Evolutionary conservation across 2,113 vertebrate species (phyloP).

Genomic region (Campylorhamphus procurvoides): DNA sequence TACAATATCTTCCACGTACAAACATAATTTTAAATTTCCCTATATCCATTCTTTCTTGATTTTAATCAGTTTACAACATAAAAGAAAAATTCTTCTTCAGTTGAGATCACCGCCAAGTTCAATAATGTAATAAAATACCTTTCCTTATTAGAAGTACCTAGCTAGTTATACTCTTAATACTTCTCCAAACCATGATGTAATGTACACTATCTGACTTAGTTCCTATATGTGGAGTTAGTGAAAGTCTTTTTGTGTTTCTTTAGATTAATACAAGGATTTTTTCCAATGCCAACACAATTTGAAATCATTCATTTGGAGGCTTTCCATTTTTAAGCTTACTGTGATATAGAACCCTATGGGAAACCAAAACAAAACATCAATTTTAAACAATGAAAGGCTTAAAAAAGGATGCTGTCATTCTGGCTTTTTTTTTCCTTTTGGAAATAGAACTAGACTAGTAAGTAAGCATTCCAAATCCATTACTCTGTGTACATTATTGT

Average conservation of each 20-base stretch:
- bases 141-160: slow-evolving; percentile 79
- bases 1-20: slow-evolving; percentile 50
- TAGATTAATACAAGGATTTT: slow-evolving; percentile 75
- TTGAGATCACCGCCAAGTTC: slow-evolving; percentile 72
- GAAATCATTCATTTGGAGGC: slow-evolving; percentile 61
- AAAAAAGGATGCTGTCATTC: slow-evolving; percentile 71
- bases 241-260: slow-evolving; percentile 80
- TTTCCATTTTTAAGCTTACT: slow-evolving; percentile 71
- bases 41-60: slow-evolving; percentile 25
- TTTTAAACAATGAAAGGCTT: slow-evolving; percentile 69
- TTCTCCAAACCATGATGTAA: slow-evolving; percentile 77
- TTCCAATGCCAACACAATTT: slow-evolving; percentile 70
- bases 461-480: slow-evolving; percentile 75
- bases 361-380: slow-evolving; percentile 71
- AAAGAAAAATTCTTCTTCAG: slow-evolving; percentile 58
- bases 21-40: slow-evolving; percentile 23
- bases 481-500: slow-evolving; percentile 81
- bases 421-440: slow-evolving; percentile 69
- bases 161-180: slow-evolving; percentile 76
- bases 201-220: slow-evolving; percentile 76
- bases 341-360: slow-evolving; percentile 71
- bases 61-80: slow-evolving; percentile 55
- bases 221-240: slow-evolving; percentile 78
- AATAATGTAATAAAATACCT: slow-evolving; percentile 76
- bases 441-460: slow-evolving; percentile 78